phyloP scores from a whole-genome alignment of 2,113 vertebrate genomes.

The Oxyruncus cristatus region DNA sequence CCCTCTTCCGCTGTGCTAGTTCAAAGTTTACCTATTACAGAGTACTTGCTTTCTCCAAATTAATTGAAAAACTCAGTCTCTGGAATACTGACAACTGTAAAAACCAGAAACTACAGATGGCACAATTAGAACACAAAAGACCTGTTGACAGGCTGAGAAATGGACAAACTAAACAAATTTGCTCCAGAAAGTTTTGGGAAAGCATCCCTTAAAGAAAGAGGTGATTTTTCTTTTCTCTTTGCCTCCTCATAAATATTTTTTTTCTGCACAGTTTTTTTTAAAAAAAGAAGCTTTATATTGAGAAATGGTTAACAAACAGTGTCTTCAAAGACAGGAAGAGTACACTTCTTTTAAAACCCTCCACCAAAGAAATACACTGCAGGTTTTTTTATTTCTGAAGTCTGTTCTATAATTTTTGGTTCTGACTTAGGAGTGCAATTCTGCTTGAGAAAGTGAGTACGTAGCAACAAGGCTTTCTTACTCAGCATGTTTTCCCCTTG shows the following conservation, averaged over 20 bases:
- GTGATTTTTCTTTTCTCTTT: not conserved
- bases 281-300: not conserved
- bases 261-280: not conserved
- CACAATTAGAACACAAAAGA: not conserved
- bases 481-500: not conserved
- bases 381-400: not conserved
- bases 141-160: conserved; percentile 1
- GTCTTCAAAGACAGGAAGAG: not conserved
- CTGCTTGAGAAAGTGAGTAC: not conserved
- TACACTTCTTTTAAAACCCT: not conserved
- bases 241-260: not conserved
- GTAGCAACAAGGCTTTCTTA: not conserved
- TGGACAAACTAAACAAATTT: not conserved
- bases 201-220: not conserved
- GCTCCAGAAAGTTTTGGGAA: not conserved
- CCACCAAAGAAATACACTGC: fast-evolving
- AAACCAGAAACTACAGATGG: not conserved
- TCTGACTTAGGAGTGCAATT: not conserved
- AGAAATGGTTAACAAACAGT: not conserved
- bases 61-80: not conserved
- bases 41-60: not conserved
- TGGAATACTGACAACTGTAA: conserved; percentile 1
- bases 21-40: not conserved
- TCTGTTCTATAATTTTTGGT: not conserved
- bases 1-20: not conserved